Base-by-base conservation (phyloP, 2,797 vertebrate species). In the Chiloscyllium punctatum region DNA sequence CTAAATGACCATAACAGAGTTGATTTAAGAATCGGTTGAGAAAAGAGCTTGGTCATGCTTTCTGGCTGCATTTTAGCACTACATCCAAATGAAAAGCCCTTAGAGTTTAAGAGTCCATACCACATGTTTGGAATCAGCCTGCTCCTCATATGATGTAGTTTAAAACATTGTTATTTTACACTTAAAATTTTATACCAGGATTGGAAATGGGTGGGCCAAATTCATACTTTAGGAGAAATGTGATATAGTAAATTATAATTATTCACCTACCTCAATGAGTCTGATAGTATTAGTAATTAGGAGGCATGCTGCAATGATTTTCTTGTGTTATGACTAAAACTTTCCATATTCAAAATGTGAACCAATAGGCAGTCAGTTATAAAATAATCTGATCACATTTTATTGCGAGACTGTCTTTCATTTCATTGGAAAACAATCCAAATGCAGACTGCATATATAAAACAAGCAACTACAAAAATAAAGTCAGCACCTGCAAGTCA, bases 21-120 rank as follows among this genome's bases (percentile, higher is more conserved):
- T 95, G 68, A 77, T 74, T 95, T 95, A 95, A 95, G 42, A n/a
- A 77, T 51, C 48, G 53, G 48, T 77, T 27, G 94, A 95, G 71
- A 33, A 95, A 72, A 77, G 42, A 77, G 48, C 71, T 53, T 77
- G 71, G 94, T 95, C 94, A 74, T 95, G 94, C 25, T 95, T 74
- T n/a, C 94, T 95, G 94, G 72, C 72, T 71, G 53, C 48, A 48
- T 77, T 77, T 95, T 77, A 18, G 48, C 42, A 74, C 25, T 77
- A 53, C n/a, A 77, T 77, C 30, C 25, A 72, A 77, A 72, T 53
- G 48, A 95, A 95, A 37, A 77, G 27, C 69, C 53, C 69, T 74
- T 74, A 30, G 30, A 13, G 30, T 74, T 57, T n/a, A 95, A 95
- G 53, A 53, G 53, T 74, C 30, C 27, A 51, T 95, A 25, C 48